Evolutionary conservation across 2,797 vertebrate species (phyloP).

Genomic region (Gorsachius magnificus): DNA sequence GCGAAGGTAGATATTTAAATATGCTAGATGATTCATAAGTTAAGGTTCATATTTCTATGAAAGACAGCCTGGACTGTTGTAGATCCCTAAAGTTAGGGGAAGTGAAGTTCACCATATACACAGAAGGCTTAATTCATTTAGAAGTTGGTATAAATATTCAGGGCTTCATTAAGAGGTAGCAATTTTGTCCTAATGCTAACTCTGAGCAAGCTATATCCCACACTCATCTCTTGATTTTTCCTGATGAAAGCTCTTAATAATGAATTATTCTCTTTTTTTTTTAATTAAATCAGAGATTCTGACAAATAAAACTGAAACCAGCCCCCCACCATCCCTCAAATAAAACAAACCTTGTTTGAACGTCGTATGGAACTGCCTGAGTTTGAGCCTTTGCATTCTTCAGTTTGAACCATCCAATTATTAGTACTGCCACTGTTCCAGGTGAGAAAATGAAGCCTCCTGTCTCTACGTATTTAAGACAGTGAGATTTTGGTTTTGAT

Average conservation of each 20-base stretch:
- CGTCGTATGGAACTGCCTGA: background rate
- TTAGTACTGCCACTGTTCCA: background rate
- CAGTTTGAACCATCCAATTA: background rate
- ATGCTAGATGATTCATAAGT: background rate
- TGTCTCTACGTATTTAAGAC: background rate
- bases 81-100: background rate
- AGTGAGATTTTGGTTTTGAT: background rate
- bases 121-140: background rate
- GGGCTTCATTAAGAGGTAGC: background rate
- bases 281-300: background rate
- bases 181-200: background rate
- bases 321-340: rapidly evolving
- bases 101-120: background rate
- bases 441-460: background rate
- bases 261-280: background rate
- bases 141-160: background rate
- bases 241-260: background rate
- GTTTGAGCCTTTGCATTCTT: background rate
- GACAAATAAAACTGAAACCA: background rate
- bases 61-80: background rate
- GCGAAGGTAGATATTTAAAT: background rate
- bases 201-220: background rate
- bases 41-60: background rate
- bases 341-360: background rate
- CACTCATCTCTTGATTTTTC: background rate